These are phyloP conservation scores for Pseudopipra pipra DNA, from an alignment of 2,113 vertebrate species.

Conservation along the genomic window DNA sequence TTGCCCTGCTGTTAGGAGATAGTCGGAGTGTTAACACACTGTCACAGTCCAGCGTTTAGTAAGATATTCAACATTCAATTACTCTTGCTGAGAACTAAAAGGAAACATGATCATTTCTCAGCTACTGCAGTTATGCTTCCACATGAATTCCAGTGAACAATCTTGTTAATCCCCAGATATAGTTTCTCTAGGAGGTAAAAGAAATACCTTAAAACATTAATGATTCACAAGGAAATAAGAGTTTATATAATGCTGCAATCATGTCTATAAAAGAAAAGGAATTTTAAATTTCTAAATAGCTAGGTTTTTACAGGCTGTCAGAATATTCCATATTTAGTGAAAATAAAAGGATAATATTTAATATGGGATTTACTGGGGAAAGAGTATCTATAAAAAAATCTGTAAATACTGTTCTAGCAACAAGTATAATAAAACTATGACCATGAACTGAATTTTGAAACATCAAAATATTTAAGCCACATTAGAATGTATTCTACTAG, in stretches of 20 bases:
- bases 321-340: not conserved
- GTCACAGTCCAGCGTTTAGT: slow-evolving; percentile 77
- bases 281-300: not conserved
- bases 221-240: not conserved
- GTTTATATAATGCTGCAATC: not conserved
- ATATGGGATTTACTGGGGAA: not conserved
- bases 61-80: slow-evolving; percentile 81
- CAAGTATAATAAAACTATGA: not conserved
- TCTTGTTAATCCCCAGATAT: slow-evolving; percentile 40
- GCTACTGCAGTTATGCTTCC: slow-evolving; percentile 53
- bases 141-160: slow-evolving; percentile 56
- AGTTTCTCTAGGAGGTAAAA: slow-evolving; percentile 6
- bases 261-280: not conserved
- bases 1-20: slow-evolving; percentile 80
- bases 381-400: not conserved
- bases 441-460: not conserved
- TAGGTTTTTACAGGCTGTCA: not conserved
- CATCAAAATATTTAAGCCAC: not conserved
- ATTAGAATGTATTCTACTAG: not conserved
- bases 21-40: slow-evolving; percentile 78
- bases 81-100: slow-evolving; percentile 77
- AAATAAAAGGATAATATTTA: not conserved
- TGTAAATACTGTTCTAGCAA: not conserved
- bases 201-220: slow-evolving; percentile 11
- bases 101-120: slow-evolving; percentile 77